phyloP scores from a whole-genome alignment of 2,888 invertebrate species.

The Argyra leucocephala region DNA sequence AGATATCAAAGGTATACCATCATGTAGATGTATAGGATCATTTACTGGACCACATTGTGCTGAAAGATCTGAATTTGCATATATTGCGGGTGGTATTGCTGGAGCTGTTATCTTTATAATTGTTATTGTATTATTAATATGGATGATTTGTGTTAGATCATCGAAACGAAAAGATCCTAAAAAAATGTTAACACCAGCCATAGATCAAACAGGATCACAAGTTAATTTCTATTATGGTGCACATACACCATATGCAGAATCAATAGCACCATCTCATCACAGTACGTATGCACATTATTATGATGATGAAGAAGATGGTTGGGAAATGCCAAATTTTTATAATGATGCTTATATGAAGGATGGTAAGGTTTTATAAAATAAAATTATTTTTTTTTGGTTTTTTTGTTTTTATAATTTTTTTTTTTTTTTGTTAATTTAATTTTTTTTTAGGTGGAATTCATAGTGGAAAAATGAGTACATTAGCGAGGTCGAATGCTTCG shows the following conservation, averaged over 20 bases:
- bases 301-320: constrained; percentile 90
- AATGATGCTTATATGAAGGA: constrained; percentile 95
- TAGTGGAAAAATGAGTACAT: constrained; percentile 83
- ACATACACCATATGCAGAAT: constrained; percentile 88
- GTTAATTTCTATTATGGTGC: constrained; percentile 95
- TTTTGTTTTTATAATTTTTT: constrained; percentile 12
- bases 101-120: constrained; percentile 90
- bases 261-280: constrained; percentile 89
- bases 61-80: constrained; percentile 89
- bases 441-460: constrained; percentile 52
- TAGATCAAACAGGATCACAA: constrained; percentile 85
- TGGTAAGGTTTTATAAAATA: too few species aligned
- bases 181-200: constrained; percentile 79
- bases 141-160: constrained; percentile 95
- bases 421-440: neutral
- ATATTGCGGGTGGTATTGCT: constrained; percentile 88
- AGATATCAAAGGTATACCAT: constrained; percentile 71
- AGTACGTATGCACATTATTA: constrained; percentile 93
- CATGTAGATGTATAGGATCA: constrained; percentile 83
- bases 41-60: constrained; percentile 83
- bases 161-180: constrained; percentile 81
- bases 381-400: too few species aligned
- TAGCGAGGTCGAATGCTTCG: constrained; percentile 86
- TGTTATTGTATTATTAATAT: constrained; percentile 81
- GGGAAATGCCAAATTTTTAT: constrained; percentile 97